These are phyloP conservation scores for Drosophila setosimentum DNA, from an alignment of 2,888 invertebrate genomes.

Conservation along the genomic window DNA sequence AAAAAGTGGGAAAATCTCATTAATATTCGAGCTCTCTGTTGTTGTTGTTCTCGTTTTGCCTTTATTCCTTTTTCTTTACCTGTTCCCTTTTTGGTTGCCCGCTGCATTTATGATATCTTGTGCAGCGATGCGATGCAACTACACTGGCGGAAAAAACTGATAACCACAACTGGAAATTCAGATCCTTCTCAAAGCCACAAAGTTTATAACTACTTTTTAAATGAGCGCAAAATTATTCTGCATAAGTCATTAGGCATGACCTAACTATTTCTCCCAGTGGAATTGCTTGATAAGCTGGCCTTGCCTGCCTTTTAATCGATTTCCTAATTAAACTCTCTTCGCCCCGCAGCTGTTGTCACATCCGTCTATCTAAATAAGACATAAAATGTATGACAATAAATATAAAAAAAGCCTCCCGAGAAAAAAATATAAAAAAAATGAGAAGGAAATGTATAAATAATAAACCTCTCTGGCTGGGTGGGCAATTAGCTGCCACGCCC, in stretches of 20 bases:
- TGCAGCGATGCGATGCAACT: slow-evolving; percentile 36
- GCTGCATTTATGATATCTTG: slow-evolving; percentile 28
- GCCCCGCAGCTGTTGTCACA: slow-evolving; percentile 54
- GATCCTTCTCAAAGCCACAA: background rate
- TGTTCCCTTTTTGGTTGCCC: slow-evolving; percentile 27
- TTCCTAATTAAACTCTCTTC: slow-evolving; percentile 54
- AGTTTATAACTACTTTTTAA: background rate
- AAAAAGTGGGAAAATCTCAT: slow-evolving; percentile 48
- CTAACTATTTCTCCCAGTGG: background rate
- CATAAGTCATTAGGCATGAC: background rate
- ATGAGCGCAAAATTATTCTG: background rate
- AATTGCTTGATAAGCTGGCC: slow-evolving; percentile 37
- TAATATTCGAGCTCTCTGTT: slow-evolving; percentile 43
- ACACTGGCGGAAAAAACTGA: background rate
- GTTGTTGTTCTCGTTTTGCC: slow-evolving; percentile 32
- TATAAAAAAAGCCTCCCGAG: background rate
- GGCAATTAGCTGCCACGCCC: slow-evolving; percentile 60
- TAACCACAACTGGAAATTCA: background rate
- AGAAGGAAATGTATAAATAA: slow-evolving; percentile 65
- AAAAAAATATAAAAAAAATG: slow-evolving; percentile 14
- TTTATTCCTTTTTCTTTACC: slow-evolving; percentile 19
- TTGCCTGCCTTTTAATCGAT: slow-evolving; percentile 60
- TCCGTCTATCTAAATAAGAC: slow-evolving; percentile 57
- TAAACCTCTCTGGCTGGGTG: slow-evolving; percentile 59
- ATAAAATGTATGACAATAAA: slow-evolving; percentile 34